These are phyloP conservation scores for Listrodromus nycthemerus DNA, from an alignment of 2,888 invertebrate genomes.

Conservation along the genomic window DNA sequence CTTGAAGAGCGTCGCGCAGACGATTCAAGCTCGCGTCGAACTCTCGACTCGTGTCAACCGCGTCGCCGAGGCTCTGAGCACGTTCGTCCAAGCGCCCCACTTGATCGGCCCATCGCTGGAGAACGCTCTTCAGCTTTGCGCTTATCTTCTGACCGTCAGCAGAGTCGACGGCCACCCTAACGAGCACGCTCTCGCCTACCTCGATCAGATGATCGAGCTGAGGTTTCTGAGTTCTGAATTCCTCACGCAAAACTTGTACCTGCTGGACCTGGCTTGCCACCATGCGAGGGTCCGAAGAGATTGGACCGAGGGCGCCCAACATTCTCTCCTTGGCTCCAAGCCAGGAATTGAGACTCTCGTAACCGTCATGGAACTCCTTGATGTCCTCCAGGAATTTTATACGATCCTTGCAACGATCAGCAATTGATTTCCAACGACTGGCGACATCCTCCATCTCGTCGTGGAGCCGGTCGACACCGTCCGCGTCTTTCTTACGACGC, in stretches of 20 bases:
- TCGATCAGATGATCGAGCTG: slow-evolving; percentile 94
- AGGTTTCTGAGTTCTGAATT: slow-evolving; percentile 96
- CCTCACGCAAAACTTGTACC: slow-evolving; percentile 96
- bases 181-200: slow-evolving; percentile 91
- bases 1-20: slow-evolving; percentile 94
- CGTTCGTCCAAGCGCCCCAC: slow-evolving; percentile 92
- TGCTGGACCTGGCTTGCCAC: slow-evolving; percentile 97
- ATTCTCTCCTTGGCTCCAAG: slow-evolving; percentile 97
- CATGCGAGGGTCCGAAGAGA: slow-evolving; percentile 97
- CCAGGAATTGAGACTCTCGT: slow-evolving; percentile 94
- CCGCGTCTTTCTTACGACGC: slow-evolving; percentile 92
- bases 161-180: slow-evolving; percentile 85
- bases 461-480: slow-evolving; percentile 93
- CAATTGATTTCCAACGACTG: slow-evolving; percentile 93
- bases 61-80: slow-evolving; percentile 95
- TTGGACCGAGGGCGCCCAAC: slow-evolving; percentile 97
- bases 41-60: slow-evolving; percentile 96
- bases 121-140: slow-evolving; percentile 90
- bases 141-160: slow-evolving; percentile 89
- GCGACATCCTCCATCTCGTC: slow-evolving; percentile 93
- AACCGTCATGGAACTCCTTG: slow-evolving; percentile 96
- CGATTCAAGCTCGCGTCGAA: slow-evolving; percentile 95
- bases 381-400: slow-evolving; percentile 93
- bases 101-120: slow-evolving; percentile 93
- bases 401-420: slow-evolving; percentile 92